Conservation (phyloP, 2,113 vertebrate genomes). For the Paradoxurus hermaphroditus region DNA sequence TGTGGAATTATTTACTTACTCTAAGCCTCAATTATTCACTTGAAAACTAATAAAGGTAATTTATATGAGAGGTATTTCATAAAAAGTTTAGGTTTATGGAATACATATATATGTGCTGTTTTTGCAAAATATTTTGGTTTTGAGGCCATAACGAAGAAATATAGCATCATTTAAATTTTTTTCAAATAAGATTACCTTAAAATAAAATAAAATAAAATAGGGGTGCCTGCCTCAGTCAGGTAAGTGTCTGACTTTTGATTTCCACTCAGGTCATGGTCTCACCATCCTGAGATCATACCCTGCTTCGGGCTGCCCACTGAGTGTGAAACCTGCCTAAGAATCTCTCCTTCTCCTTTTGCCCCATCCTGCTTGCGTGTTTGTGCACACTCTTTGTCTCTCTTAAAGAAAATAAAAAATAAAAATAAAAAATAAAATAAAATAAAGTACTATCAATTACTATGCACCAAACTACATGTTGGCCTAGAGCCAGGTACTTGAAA, state of each 20-base stretch:
- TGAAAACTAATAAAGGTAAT: neutral
- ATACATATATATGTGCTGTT: neutral
- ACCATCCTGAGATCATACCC: too few relatives aligned
- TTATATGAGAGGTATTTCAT: neutral
- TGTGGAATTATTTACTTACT: neutral
- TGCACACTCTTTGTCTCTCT: too few relatives aligned
- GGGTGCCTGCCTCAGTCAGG: too few relatives aligned
- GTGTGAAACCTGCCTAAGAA: too few relatives aligned
- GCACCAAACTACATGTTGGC: neutral
- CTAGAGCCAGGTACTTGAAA: neutral
- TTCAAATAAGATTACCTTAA: neutral
- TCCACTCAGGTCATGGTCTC: too few relatives aligned
- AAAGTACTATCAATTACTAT: neutral
- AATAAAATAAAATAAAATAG: neutral
- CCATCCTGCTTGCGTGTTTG: too few relatives aligned
- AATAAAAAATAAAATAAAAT: neutral
- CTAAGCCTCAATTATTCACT: neutral
- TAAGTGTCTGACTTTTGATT: too few relatives aligned
- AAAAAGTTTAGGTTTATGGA: neutral
- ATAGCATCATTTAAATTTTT: neutral
- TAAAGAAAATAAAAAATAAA: too few relatives aligned
- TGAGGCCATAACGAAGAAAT: neutral
- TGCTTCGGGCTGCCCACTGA: too few relatives aligned
- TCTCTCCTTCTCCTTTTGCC: too few relatives aligned
- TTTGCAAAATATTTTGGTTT: neutral